Conservation (phyloP, 2,113 vertebrate genomes). For the Chlamydotis undulata region DNA sequence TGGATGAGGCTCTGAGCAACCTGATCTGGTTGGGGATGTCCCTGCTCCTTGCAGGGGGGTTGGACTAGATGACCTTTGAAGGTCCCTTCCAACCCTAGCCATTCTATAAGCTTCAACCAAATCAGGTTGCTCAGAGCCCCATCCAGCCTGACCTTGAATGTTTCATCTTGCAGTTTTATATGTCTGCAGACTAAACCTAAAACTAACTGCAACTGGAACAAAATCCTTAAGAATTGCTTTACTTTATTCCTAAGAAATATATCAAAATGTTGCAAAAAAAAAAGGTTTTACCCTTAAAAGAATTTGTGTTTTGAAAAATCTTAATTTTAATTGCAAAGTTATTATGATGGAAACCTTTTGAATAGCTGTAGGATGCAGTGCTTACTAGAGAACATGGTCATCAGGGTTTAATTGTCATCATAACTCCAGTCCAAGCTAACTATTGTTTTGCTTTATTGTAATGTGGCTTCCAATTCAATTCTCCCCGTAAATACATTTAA, state of each 20-base stretch:
- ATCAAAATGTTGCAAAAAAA: neutral
- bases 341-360: neutral
- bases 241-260: neutral
- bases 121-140: too few relatives aligned
- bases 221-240: neutral
- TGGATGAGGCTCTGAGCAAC: too few relatives aligned
- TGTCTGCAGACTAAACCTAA: neutral
- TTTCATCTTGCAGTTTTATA: neutral
- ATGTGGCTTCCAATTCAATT: neutral
- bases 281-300: neutral
- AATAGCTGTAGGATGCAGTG: neutral
- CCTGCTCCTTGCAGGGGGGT: too few relatives aligned
- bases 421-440: neutral
- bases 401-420: neutral
- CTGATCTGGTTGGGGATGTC: too few relatives aligned
- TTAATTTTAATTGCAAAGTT: neutral
- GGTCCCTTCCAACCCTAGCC: too few relatives aligned
- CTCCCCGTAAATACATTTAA: neutral
- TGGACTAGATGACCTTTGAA: too few relatives aligned
- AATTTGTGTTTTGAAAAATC: neutral
- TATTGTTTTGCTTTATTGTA: neutral
- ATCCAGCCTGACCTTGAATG: too few relatives aligned
- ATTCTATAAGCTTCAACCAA: too few relatives aligned
- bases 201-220: neutral
- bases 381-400: neutral